Percentiles rank a stretch among this genome's conserved stretches.
phyloP scores from a whole-genome alignment of 1,140 invertebrate species.

The Drosophila setifemur region DNA sequence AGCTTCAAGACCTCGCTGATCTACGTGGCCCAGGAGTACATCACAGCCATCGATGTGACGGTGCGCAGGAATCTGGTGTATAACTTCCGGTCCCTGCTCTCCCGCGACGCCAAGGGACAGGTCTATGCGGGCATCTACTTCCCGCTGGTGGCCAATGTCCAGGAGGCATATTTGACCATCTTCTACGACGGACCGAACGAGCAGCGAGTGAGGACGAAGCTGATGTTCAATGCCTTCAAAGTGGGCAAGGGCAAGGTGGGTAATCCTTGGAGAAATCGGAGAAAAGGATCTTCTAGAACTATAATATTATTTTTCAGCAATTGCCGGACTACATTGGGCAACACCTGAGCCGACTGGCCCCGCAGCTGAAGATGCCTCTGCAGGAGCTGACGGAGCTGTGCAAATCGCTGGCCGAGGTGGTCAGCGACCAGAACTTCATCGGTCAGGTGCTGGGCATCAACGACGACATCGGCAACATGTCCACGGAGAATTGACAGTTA shows the following conservation, averaged over 20 bases:
- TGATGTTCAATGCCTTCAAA: slow-evolving; percentile 87
- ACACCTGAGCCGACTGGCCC: slow-evolving; percentile 87
- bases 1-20: slow-evolving; percentile 88
- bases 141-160: slow-evolving; percentile 85
- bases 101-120: slow-evolving; percentile 90
- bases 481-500: slow-evolving; percentile 88
- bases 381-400: slow-evolving; percentile 86
- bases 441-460: slow-evolving; percentile 89
- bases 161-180: slow-evolving; percentile 88
- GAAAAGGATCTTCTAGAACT: neutral
- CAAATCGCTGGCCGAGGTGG: slow-evolving; percentile 86
- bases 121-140: slow-evolving; percentile 93
- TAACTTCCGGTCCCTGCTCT: slow-evolving; percentile 91
- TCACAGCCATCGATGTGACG: slow-evolving; percentile 91
- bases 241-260: slow-evolving; percentile 86
- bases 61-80: slow-evolving; percentile 95
- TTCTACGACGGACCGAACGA: slow-evolving; percentile 90
- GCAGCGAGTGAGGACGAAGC: slow-evolving; percentile 85
- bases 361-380: slow-evolving; percentile 87
- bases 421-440: slow-evolving; percentile 89
- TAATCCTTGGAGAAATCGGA: too few relatives aligned
- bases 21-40: slow-evolving; percentile 90
- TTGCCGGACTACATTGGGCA: slow-evolving; percentile 85
- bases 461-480: slow-evolving; percentile 88
- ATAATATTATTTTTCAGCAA: slow-evolving; percentile 73